Base-by-base conservation (phyloP, 2,113 vertebrate species). In the Heterotis niloticus region DNA sequence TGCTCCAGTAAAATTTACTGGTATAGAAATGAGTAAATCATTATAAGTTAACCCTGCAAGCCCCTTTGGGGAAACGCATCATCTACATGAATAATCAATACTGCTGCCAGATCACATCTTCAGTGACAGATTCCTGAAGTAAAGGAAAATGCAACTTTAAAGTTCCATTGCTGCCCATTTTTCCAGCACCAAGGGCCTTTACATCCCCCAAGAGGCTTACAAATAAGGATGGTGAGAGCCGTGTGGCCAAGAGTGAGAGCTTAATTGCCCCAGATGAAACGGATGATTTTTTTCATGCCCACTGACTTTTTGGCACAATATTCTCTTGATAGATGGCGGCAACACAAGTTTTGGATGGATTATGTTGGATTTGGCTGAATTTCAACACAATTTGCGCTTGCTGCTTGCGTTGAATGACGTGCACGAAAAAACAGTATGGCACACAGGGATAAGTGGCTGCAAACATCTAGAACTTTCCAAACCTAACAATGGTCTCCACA, bases 361-460 rank as follows among this genome's bases (percentile, higher is more conserved):
- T 71, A 10, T 71, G 69, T 71, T 71, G 51, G 26, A 57, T 74
- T 12, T 57, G 71, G n/a, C 52, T 74, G 16, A n/a, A 14, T 56
- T 74, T 57, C 23, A 74, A 24, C 11, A 7, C 51, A 56, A 26
- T 74, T 74, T 74, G 71, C 24, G 51, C 14, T 28, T 56, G n/a
- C 71, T 26, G 51, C 20, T 51, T 24, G n/a, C 7, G 0, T 74
- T 59, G 23, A 23, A 74, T 26, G 23, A 56, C 10, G 23, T 1
- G 13, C n/a, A 13, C n/a, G 29, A 71, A 52, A 71, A 51, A 71
- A 71, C 17, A 24, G n/a, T 57, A 74, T 57, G 51, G 28, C 57
- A 74, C 57, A 57, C 14, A 18, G 51, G 57, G 52, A 54, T 54
- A 72, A 72, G 44, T 57, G 52, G n/a, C 17, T 9, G 26, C 51